These are phyloP conservation scores for Planococcus citri DNA, from an alignment of 1,140 invertebrate genomes.

Conservation along the genomic window DNA sequence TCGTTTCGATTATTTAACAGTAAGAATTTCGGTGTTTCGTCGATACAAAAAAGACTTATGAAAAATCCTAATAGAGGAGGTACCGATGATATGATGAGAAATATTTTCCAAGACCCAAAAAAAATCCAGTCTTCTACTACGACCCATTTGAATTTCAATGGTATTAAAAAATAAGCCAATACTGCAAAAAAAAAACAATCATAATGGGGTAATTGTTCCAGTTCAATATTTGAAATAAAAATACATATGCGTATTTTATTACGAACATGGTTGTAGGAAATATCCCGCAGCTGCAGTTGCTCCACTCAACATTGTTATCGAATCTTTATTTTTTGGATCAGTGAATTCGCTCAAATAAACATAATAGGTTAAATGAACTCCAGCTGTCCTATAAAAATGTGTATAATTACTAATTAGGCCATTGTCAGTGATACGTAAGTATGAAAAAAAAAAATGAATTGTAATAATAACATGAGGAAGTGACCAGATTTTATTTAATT, in stretches of 20 bases:
- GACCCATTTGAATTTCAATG: background rate
- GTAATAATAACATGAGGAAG: too few species aligned
- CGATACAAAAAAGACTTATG: background rate
- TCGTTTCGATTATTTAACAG: background rate
- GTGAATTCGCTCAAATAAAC: conserved; percentile 5
- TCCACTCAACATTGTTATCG: background rate
- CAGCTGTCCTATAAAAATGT: background rate
- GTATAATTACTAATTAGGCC: background rate
- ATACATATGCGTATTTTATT: too few species aligned
- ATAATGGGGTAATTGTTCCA: too few species aligned
- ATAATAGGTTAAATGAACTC: background rate
- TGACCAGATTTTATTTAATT: too few species aligned
- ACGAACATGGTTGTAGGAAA: background rate
- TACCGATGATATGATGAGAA: background rate
- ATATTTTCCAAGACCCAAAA: background rate
- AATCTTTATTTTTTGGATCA: background rate
- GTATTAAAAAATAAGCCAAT: background rate
- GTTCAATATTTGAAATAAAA: too few species aligned
- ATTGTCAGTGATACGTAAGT: too few species aligned
- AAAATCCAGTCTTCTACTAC: background rate
- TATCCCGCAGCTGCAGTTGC: background rate
- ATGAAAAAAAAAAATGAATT: too few species aligned
- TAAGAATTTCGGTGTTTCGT: background rate
- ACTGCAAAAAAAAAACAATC: conserved; percentile 9
- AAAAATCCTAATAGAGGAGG: background rate